Percentiles rank a stretch among this genome's conserved stretches.
Evolutionary conservation across 1,140 invertebrate species (phyloP).

Genomic region (Diachasmimorpha longicaudata): DNA sequence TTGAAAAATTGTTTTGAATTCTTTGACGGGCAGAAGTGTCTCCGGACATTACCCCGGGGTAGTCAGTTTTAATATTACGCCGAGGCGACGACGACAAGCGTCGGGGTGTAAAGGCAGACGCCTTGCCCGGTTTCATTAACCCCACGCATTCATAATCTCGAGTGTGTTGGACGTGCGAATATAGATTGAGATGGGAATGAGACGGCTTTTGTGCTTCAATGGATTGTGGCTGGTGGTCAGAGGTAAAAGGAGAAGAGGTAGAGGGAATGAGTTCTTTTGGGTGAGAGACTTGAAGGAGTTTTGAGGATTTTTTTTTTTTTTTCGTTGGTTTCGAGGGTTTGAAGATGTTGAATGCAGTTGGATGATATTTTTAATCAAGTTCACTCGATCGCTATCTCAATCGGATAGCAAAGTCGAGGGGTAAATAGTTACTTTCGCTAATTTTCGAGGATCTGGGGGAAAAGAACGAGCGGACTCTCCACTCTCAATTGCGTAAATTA

Average conservation of each 20-base stretch:
- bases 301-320: background rate
- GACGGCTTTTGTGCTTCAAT: constrained; percentile 18
- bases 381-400: background rate
- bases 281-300: background rate
- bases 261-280: background rate
- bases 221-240: background rate
- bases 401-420: background rate
- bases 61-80: background rate
- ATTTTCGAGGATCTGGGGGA: background rate
- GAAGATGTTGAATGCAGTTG: background rate
- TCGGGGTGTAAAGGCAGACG: constrained; percentile 11
- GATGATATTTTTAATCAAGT: background rate
- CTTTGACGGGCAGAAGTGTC: background rate
- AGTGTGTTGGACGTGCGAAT: constrained; percentile 47
- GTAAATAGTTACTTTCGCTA: background rate
- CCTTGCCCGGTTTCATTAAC: constrained; percentile 54
- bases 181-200: constrained; percentile 44
- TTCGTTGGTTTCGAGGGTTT: background rate
- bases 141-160: constrained; percentile 60
- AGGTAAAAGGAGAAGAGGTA: background rate
- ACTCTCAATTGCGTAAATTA: background rate
- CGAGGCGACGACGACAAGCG: background rate
- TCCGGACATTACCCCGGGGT: background rate
- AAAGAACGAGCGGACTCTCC: background rate
- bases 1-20: too few species aligned